Conservation (phyloP, 2,888 invertebrate genomes). For the Agriotes lineatus region DNA sequence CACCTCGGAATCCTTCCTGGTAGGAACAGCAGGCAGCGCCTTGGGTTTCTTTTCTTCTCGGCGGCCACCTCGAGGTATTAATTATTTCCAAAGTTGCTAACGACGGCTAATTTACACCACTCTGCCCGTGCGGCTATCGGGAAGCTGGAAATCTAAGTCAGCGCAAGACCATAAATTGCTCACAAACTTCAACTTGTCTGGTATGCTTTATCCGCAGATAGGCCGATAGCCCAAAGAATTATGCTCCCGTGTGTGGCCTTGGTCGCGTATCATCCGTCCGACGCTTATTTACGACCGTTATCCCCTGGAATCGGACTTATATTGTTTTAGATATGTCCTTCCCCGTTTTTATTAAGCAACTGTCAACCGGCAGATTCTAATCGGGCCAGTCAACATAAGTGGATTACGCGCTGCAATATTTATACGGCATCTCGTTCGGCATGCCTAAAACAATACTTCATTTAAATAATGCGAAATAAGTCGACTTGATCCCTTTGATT, state of each 20-base stretch:
- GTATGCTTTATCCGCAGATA: constrained; percentile 61
- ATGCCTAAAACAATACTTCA: constrained; percentile 38
- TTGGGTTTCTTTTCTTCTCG: constrained; percentile 28
- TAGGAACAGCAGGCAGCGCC: constrained; percentile 45
- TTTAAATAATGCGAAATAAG: constrained; percentile 30
- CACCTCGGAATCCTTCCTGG: constrained; percentile 56
- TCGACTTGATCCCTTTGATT: not conserved
- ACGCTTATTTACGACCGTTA: constrained; percentile 60
- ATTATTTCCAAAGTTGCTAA: constrained; percentile 30
- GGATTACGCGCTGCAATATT: constrained; percentile 39
- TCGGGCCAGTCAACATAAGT: constrained; percentile 38
- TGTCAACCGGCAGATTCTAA: constrained; percentile 39
- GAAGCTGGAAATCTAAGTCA: constrained; percentile 52
- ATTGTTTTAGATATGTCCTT: constrained; percentile 56
- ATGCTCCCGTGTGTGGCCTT: constrained; percentile 60
- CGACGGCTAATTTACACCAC: constrained; percentile 37
- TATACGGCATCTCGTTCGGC: constrained; percentile 4
- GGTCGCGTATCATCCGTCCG: constrained; percentile 57
- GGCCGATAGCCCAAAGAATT: constrained; percentile 60
- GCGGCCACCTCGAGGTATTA: constrained; percentile 44
- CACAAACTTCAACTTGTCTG: constrained; percentile 59
- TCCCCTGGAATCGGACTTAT: constrained; percentile 59
- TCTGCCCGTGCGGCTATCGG: constrained; percentile 15
- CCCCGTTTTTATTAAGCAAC: constrained; percentile 41
- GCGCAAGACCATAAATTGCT: constrained; percentile 61